Evolutionary conservation across 2,113 vertebrate species (phyloP), one percentile per base, ranked within the genome.

Genomic region (Jacana jacana): DNA sequence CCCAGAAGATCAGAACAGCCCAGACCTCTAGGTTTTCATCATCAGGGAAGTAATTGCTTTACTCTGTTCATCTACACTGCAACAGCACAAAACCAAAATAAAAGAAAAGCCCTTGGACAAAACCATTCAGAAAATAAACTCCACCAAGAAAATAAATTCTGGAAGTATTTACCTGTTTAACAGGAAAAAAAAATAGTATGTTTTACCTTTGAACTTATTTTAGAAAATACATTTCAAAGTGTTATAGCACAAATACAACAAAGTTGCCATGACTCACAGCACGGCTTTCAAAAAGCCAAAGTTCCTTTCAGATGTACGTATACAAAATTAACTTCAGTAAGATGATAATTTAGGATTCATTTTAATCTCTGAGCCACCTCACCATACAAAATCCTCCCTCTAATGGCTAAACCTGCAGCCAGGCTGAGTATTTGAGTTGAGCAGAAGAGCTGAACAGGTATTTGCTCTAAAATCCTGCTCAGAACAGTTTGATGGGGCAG

Each of bases 11-110:
- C 70, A 96, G 82, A 85, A 71, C 71, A 73, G 31, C 79, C 46
- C 88, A 97, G 65, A 82, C 44, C 72, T 93, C 71, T 64, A 94
- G 93, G 91, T 70, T 95, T 69, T 79, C 64, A 46, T 91, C 66
- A 69, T 93, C 81, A 75, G 27, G 86, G 75, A 48, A 94, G 52
- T 70, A 94, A 91, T 86, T 93, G 73, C 86, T 91, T 96, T 81
- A 96, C 91, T 76, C 39, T 69, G 46, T 52, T 89, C 51, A 91
- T 95, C 92, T 93, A 91, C 85, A 95, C 73, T 83, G 72, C 70
- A 66, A 73, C 37, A 79, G 89, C 84, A 95, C 20, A 94, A 65
- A 78, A 92, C 54, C 44, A 90, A 92, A 82, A 40, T 17, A 7
- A 76, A 97, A 57, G 46, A 64, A 86, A 92, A 79, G 52, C 19